Conservation (phyloP, 1,140 invertebrate genomes). For the Grapholita molesta region DNA sequence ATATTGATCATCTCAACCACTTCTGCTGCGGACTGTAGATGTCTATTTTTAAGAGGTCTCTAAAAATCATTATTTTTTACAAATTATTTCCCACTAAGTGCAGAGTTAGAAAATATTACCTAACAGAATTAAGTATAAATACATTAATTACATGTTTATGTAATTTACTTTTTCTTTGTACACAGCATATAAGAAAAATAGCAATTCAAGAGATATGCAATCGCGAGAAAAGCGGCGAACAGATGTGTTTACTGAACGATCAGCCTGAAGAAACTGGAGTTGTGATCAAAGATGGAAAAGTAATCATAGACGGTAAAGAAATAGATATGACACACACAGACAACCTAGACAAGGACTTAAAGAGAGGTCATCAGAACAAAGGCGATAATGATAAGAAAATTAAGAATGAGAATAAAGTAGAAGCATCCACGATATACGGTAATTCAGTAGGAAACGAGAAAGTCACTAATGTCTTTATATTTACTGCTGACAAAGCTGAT, state of each 20-base stretch:
- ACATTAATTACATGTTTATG: no score
- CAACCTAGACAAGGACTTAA: neutral
- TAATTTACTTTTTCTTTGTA: neutral
- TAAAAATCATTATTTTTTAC: no score
- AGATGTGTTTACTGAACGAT: neutral
- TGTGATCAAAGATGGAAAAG: neutral
- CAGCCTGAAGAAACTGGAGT: neutral
- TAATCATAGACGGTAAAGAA: constrained; percentile 18
- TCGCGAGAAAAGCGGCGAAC: neutral
- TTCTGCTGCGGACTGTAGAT: no score
- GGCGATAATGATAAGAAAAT: neutral
- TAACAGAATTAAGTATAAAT: no score
- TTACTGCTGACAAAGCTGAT: constrained; percentile 27
- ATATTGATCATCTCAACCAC: no score
- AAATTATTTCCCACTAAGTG: no score
- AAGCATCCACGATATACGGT: constrained; percentile 36
- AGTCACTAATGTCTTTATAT: constrained; percentile 48
- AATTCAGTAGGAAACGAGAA: constrained; percentile 39
- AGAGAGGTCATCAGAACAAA: neutral
- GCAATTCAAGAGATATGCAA: constrained; percentile 4
- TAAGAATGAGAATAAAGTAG: neutral
- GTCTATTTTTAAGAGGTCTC: no score
- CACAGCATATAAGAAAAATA: constrained; percentile 4
- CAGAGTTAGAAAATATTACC: no score
- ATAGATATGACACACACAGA: neutral